Conservation (phyloP, 2,113 vertebrate genomes). For the Verasper variegatus region DNA sequence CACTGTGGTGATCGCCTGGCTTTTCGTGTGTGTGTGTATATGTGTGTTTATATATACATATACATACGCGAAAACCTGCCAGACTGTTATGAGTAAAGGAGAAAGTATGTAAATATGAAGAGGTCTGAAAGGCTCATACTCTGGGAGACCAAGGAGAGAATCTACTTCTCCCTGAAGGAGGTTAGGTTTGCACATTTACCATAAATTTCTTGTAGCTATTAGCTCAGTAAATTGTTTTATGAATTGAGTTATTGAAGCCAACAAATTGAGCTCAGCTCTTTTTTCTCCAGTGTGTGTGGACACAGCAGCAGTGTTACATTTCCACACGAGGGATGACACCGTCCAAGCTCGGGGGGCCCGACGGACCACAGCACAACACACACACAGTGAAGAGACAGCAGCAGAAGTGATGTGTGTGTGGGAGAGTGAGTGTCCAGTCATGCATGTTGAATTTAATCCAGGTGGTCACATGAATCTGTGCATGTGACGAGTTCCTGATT, state of each 20-base stretch:
- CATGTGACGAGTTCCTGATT: background rate
- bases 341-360: constrained; percentile 57
- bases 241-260: background rate
- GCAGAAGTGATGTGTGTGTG: constrained; percentile 16
- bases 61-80: too few relatives aligned
- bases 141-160: too few relatives aligned
- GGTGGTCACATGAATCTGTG: constrained; percentile 50
- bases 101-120: too few relatives aligned
- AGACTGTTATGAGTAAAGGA: too few relatives aligned
- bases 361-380: constrained; percentile 49
- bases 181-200: constrained; percentile 17
- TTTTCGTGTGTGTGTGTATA: too few relatives aligned
- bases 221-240: too few relatives aligned
- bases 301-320: background rate
- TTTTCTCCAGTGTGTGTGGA: background rate
- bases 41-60: too few relatives aligned
- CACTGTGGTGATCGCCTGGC: too few relatives aligned
- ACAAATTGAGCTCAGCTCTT: constrained; percentile 13
- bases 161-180: background rate
- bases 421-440: constrained; percentile 31
- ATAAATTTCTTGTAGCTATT: background rate
- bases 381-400: constrained; percentile 19
- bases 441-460: constrained; percentile 54
- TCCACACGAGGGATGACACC: constrained; percentile 45
- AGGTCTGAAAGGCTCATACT: too few relatives aligned